A percentile compares a stretch with the other conserved stretches of the same genome.
Evolutionary conservation across 2,888 invertebrate genomes (phyloP).

Genomic region (Allophyes oxyacanthae): DNA sequence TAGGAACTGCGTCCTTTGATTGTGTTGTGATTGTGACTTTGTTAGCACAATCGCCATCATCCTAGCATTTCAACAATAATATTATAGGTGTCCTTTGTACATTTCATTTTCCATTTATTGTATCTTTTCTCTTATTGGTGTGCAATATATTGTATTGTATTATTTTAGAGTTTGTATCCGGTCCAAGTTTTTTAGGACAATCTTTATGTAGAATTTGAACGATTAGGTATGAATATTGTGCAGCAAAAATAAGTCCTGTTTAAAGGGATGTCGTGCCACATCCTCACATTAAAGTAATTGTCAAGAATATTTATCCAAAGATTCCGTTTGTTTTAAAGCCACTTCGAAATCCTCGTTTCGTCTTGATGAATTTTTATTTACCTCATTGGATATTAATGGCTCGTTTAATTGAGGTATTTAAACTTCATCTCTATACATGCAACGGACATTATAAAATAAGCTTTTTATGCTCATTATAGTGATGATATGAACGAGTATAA

Average conservation of each 20-base stretch:
- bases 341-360: constrained; percentile 18
- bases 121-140: too few relatives aligned
- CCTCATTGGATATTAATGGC: constrained; percentile 18
- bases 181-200: too few relatives aligned
- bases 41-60: constrained; percentile 27
- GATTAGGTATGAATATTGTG: too few relatives aligned
- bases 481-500: constrained; percentile 21
- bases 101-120: too few relatives aligned
- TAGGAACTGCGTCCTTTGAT: constrained; percentile 32
- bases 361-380: constrained; percentile 33
- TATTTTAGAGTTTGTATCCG: too few relatives aligned
- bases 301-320: not conserved
- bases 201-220: too few relatives aligned
- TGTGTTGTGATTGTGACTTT: constrained; percentile 28
- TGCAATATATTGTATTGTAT: too few relatives aligned
- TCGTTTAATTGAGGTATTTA: constrained; percentile 33
- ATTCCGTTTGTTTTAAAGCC: constrained; percentile 22
- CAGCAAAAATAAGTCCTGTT: too few relatives aligned
- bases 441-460: constrained; percentile 29
- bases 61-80: not conserved
- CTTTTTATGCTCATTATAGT: constrained; percentile 38
- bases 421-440: constrained; percentile 25
- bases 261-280: too few relatives aligned
- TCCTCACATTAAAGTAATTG: too few relatives aligned
- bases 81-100: too few relatives aligned